Evolutionary conservation across 2,888 invertebrate genomes (phyloP).

Genomic region (Epistrophe grossulariae): DNA sequence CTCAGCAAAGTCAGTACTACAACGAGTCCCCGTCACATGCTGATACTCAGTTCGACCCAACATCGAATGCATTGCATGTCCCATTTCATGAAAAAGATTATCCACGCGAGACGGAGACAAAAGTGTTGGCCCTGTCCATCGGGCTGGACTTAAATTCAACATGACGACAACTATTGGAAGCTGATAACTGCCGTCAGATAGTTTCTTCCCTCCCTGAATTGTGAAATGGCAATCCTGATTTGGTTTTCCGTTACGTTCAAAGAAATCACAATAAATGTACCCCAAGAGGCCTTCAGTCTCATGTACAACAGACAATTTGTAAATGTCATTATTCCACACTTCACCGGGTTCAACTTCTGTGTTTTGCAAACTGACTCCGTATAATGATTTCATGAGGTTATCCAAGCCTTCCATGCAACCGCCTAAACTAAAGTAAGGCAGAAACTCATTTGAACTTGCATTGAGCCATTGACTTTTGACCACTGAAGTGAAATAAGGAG

Average conservation of each 20-base stretch:
- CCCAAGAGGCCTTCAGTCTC: constrained; percentile 93
- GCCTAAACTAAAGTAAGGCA: constrained; percentile 95
- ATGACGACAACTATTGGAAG: constrained; percentile 96
- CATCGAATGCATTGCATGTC: constrained; percentile 99
- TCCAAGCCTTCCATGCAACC: constrained; percentile 99
- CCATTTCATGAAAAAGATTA: constrained; percentile 99
- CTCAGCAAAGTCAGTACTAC: constrained; percentile 99
- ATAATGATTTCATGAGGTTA: constrained; percentile 92
- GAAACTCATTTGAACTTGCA: constrained; percentile 89
- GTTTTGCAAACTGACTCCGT: constrained; percentile 91
- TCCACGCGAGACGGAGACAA: constrained; percentile 94
- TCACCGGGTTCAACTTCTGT: constrained; percentile 91
- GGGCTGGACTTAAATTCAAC: constrained; percentile 92
- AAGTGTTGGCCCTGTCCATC: constrained; percentile 90
- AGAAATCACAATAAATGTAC: constrained; percentile 98
- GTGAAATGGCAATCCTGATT: constrained; percentile 99
- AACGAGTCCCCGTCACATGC: constrained; percentile 98
- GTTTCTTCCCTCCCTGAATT: constrained; percentile 94
- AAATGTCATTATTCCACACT: constrained; percentile 94
- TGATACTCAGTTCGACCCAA: constrained; percentile 97
- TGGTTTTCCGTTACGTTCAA: constrained; percentile 94
- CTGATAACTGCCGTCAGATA: constrained; percentile 93
- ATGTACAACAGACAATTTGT: constrained; percentile 96
- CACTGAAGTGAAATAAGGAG: constrained; percentile 92
- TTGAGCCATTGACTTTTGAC: constrained; percentile 89